These are phyloP conservation scores for Ispidina lecontei DNA, from an alignment of 2,797 vertebrate species.

Conservation along the genomic window DNA sequence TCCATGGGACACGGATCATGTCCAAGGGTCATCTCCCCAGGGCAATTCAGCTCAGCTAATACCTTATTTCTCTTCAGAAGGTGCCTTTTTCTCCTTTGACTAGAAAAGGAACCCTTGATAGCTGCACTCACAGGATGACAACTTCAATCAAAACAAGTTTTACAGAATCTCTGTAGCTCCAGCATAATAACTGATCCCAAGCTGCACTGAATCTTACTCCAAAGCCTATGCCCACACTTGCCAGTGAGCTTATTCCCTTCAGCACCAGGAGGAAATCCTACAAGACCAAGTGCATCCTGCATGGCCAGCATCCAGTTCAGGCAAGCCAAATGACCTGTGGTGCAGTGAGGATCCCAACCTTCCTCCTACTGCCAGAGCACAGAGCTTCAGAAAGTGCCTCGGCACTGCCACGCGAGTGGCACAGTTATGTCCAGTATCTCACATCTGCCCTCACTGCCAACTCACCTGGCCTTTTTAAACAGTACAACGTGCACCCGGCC, in stretches of 20 bases:
- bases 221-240: not conserved
- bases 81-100: not conserved
- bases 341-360: not conserved
- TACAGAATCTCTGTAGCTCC: not conserved
- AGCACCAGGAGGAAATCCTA: not conserved
- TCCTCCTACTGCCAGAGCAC: not conserved
- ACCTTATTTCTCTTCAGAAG: not conserved
- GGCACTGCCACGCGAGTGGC: not conserved
- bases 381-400: not conserved
- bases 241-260: not conserved
- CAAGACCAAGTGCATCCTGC: not conserved
- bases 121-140: not conserved
- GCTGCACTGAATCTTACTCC: not conserved
- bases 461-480: not conserved
- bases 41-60: not conserved
- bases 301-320: not conserved
- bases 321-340: not conserved
- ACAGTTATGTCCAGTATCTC: not conserved
- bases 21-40: not conserved
- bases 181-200: not conserved
- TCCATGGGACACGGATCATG: not conserved
- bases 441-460: not conserved
- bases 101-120: not conserved
- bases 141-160: not conserved
- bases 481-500: not conserved